Conservation (phyloP, 1,140 invertebrate species). For the Anoplolepis gracilipes region DNA sequence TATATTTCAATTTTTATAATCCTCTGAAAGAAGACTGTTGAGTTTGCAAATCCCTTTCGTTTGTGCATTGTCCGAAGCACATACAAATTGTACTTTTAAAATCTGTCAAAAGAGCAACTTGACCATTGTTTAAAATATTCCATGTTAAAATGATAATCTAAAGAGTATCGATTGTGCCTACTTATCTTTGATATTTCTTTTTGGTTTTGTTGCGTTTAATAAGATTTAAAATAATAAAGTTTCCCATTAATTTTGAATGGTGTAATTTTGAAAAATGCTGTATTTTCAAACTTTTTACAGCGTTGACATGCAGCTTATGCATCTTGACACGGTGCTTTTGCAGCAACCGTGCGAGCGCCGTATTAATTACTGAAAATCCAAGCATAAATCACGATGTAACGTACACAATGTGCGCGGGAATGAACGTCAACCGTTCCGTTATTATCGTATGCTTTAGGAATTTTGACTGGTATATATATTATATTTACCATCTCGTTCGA, state of each 20-base stretch:
- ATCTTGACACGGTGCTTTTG: background rate
- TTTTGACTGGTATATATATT: conserved; percentile 36
- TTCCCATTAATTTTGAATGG: no score
- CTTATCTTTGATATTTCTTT: no score
- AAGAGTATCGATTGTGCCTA: no score
- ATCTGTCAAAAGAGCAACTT: no score
- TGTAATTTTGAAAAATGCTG: no score
- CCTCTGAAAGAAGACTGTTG: no score
- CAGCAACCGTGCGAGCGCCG: background rate
- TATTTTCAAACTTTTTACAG: background rate
- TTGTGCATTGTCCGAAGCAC: background rate
- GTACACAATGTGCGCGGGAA: conserved; percentile 28
- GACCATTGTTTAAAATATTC: no score
- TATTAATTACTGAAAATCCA: conserved; percentile 57
- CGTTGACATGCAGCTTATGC: background rate
- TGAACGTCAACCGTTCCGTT: conserved; percentile 28
- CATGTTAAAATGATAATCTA: no score
- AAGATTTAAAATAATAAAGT: no score
- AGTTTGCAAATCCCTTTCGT: background rate
- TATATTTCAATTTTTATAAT: no score
- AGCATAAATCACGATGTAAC: conserved; percentile 35
- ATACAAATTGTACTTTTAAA: no score
- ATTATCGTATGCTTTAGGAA: conserved; percentile 30
- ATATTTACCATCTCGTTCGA: conserved; percentile 16
- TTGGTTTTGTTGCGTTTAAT: no score